Conservation (phyloP, 2,888 invertebrate genomes). For the Hyposoter didymator region DNA sequence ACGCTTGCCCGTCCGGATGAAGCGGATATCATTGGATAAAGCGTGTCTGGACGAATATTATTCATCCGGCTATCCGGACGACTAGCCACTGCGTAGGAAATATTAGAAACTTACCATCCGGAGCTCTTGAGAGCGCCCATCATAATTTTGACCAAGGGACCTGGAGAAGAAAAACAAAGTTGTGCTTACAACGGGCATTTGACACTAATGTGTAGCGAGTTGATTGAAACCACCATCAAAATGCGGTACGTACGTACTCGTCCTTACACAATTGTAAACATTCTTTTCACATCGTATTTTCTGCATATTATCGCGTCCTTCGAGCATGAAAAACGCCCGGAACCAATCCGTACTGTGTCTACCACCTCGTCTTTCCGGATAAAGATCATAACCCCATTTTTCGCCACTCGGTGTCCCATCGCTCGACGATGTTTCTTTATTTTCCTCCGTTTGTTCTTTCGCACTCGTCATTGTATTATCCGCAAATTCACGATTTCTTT, state of each 20-base stretch:
- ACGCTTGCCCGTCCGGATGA: too few relatives aligned
- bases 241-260: conserved; percentile 85
- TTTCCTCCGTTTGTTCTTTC: background rate
- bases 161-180: conserved; percentile 80
- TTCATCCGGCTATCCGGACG: too few relatives aligned
- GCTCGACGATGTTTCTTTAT: background rate
- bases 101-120: conserved; percentile 88
- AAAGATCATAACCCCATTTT: conserved; percentile 85
- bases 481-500: background rate
- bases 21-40: too few relatives aligned
- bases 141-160: conserved; percentile 93
- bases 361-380: conserved; percentile 91
- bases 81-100: too few relatives aligned
- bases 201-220: background rate
- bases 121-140: conserved; percentile 92
- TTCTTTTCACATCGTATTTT: conserved; percentile 93
- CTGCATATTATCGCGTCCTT: conserved; percentile 89
- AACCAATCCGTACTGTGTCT: conserved; percentile 86
- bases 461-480: conserved; percentile 12
- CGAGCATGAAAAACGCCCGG: conserved; percentile 87
- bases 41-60: too few relatives aligned
- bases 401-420: conserved; percentile 1
- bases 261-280: conserved; percentile 90
- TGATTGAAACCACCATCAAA: conserved; percentile 20
- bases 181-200: conserved; percentile 1